Conservation (phyloP, 2,113 vertebrate genomes). For the Eclectus roratus region DNA sequence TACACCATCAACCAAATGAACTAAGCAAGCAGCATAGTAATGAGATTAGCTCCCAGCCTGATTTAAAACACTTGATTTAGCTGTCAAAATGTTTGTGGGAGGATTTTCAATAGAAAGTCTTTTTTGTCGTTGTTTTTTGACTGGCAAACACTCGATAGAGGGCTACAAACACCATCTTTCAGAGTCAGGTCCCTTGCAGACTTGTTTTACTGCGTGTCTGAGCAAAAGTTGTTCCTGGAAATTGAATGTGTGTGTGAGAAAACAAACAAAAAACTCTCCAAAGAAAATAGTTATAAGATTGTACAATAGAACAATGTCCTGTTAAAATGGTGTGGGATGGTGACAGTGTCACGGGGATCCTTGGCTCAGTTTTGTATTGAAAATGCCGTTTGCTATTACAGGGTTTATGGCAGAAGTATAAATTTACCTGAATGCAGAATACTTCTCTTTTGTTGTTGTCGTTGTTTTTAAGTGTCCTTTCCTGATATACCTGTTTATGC, state of each 20-base stretch:
- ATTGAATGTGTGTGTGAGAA: rapidly evolving
- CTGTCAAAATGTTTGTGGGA: neutral
- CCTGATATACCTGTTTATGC: neutral
- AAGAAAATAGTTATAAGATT: constrained; percentile 7
- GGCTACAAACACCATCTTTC: neutral
- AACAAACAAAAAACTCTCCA: neutral
- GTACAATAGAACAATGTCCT: neutral
- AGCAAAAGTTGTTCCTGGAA: neutral
- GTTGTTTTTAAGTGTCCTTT: neutral
- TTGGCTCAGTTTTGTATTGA: neutral
- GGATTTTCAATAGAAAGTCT: neutral
- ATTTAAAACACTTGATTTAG: neutral
- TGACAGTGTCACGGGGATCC: neutral
- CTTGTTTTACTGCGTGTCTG: neutral
- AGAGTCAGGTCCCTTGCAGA: neutral
- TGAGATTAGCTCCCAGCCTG: neutral
- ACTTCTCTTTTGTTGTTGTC: neutral
- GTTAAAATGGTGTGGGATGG: neutral
- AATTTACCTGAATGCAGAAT: constrained; percentile 9
- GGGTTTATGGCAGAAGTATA: constrained; percentile 17
- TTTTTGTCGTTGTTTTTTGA: neutral
- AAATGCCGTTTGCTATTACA: neutral
- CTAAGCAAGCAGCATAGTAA: neutral
- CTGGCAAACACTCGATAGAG: neutral
- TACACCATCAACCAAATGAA: neutral